Conservation (phyloP, 1,140 invertebrate genomes). For the Chrysomallon squamiferum region DNA sequence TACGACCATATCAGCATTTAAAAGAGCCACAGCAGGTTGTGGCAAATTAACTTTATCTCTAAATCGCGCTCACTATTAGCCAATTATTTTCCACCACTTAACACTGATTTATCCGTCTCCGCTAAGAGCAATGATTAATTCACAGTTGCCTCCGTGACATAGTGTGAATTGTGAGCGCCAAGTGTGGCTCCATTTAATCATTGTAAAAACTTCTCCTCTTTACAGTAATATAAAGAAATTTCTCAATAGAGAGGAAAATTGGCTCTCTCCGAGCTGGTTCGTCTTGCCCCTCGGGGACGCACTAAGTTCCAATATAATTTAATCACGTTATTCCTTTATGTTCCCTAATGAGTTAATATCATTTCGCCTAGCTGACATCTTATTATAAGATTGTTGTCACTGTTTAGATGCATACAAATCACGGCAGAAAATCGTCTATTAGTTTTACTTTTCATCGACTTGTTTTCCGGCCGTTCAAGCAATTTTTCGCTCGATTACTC, state of each 20-base stretch:
- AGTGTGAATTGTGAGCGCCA: conserved; percentile 6
- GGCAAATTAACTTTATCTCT: conserved; percentile 8
- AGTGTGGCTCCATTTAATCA: conserved; percentile 29
- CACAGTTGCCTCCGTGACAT: conserved; percentile 6
- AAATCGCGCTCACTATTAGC: conserved; percentile 10
- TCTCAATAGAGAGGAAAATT: conserved; percentile 27
- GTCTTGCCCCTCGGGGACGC: neutral
- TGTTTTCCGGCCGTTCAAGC: conserved; percentile 11
- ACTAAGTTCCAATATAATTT: conserved; percentile 4
- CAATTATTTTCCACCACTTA: conserved; percentile 15
- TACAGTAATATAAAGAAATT: conserved; percentile 31
- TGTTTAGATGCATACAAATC: conserved; percentile 13
- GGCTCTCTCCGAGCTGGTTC: conserved; percentile 4
- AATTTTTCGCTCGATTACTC: conserved; percentile 16
- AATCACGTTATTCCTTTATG: conserved; percentile 13
- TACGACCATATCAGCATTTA: no score
- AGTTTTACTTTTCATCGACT: conserved; percentile 8
- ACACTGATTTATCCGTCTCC: conserved; percentile 9
- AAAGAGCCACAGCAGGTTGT: neutral
- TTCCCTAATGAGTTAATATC: conserved; percentile 14
- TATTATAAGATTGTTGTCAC: conserved; percentile 13
- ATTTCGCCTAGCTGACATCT: conserved; percentile 13
- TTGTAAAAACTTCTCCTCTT: conserved; percentile 28
- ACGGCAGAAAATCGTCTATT: conserved; percentile 11
- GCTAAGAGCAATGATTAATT: conserved; percentile 10